These are phyloP conservation scores for Adoxophyes honmai DNA, from an alignment of 1,140 invertebrate species.

Conservation along the genomic window DNA sequence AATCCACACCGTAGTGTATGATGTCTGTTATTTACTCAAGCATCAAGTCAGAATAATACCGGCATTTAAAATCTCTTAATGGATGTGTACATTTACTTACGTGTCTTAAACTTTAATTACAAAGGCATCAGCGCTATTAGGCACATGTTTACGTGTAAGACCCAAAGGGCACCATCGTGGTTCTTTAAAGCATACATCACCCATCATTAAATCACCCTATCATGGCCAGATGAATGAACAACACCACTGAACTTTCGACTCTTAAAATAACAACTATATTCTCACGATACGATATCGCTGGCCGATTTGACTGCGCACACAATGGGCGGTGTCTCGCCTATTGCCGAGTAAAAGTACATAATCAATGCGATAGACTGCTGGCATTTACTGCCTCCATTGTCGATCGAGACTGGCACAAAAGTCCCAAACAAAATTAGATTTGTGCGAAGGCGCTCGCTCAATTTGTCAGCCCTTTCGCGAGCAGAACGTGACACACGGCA, in stretches of 20 bases:
- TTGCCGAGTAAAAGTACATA: background rate
- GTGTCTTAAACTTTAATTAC: background rate
- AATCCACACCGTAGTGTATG: background rate
- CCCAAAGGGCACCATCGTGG: background rate
- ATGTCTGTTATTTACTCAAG: background rate
- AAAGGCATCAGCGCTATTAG: background rate
- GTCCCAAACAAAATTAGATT: slow-evolving; percentile 22
- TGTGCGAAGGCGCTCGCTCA: slow-evolving; percentile 17
- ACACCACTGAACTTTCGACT: background rate
- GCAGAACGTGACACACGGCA: slow-evolving; percentile 17
- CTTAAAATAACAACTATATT: slow-evolving; percentile 4
- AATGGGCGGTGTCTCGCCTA: background rate
- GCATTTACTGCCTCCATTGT: slow-evolving; percentile 10
- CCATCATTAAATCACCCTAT: slow-evolving; percentile 4
- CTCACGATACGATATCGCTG: background rate
- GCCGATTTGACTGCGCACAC: background rate
- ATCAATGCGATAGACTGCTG: slow-evolving; percentile 12
- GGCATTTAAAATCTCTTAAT: slow-evolving; percentile 8
- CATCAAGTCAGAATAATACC: background rate
- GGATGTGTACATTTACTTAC: background rate
- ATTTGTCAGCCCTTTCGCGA: slow-evolving; percentile 23
- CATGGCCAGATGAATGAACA: background rate
- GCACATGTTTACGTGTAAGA: background rate
- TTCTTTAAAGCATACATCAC: background rate
- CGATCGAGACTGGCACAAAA: slow-evolving; percentile 13